Percentiles rank a stretch among this genome's conserved stretches.
Conservation (phyloP, 2,888 invertebrate species). For the Leptothorax acervorum region DNA sequence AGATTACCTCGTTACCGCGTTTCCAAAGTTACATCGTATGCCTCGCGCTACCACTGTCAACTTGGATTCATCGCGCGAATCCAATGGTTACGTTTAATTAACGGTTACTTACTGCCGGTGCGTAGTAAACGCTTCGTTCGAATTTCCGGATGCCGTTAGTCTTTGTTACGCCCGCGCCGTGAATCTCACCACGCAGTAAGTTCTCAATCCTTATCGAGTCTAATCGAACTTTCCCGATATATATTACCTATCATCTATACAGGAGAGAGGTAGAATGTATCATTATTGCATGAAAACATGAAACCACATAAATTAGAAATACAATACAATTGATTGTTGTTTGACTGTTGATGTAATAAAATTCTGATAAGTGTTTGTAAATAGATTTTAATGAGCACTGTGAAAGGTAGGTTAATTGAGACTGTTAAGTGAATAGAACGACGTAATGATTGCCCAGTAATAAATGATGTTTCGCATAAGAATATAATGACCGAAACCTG, state of each 20-base stretch:
- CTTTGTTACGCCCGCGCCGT: slow-evolving; percentile 44
- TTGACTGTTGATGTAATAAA: slow-evolving; percentile 6
- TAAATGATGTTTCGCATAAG: slow-evolving; percentile 6
- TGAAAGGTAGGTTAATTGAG: slow-evolving; percentile 5
- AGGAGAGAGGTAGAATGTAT: not conserved
- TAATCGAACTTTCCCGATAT: slow-evolving; percentile 24
- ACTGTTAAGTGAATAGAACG: slow-evolving; percentile 4
- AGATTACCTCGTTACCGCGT: slow-evolving; percentile 69
- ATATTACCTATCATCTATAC: slow-evolving; percentile 3
- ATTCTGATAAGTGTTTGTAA: not conserved
- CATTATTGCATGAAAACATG: not conserved
- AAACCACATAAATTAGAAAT: not conserved
- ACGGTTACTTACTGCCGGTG: slow-evolving; percentile 43
- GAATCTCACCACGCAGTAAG: slow-evolving; percentile 26
- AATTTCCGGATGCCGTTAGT: slow-evolving; percentile 53
- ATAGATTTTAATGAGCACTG: not conserved
- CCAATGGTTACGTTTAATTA: slow-evolving; percentile 52
- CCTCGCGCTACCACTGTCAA: slow-evolving; percentile 4
- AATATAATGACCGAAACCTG: slow-evolving; percentile 15
- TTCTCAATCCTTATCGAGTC: slow-evolving; percentile 43
- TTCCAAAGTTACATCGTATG: slow-evolving; percentile 60
- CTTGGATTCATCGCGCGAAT: slow-evolving; percentile 47
- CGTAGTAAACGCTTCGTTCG: slow-evolving; percentile 38
- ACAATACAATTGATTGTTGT: slow-evolving; percentile 8
- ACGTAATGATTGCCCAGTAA: slow-evolving; percentile 29